phyloP scores from a whole-genome alignment of 1,140 invertebrate species.

The Temnothorax nylanderi region DNA sequence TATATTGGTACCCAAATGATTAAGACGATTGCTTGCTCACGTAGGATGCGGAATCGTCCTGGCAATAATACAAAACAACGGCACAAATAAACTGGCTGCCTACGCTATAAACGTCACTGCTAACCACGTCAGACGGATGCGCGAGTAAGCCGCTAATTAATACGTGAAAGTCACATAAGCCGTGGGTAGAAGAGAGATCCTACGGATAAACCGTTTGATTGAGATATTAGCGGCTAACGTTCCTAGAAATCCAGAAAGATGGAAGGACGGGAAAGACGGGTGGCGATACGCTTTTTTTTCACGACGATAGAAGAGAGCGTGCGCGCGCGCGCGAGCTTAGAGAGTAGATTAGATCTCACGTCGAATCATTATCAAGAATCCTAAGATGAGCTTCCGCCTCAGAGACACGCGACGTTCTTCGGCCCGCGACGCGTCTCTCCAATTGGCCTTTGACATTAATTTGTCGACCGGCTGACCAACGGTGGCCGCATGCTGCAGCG shows the following conservation, averaged over 20 bases:
- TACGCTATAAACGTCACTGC: slow-evolving; percentile 59
- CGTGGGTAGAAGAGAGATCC: slow-evolving; percentile 66
- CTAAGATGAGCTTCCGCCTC: slow-evolving; percentile 55
- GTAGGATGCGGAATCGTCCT: background rate
- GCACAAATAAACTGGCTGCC: slow-evolving; percentile 46
- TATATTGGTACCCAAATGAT: background rate
- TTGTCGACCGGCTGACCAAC: slow-evolving; percentile 70
- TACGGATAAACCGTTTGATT: slow-evolving; percentile 70
- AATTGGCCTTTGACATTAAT: slow-evolving; percentile 76
- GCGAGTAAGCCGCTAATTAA: slow-evolving; percentile 75
- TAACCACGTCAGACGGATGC: slow-evolving; percentile 16
- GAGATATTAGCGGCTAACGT: slow-evolving; percentile 61
- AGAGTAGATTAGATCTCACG: slow-evolving; percentile 63
- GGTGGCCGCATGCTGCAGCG: slow-evolving; percentile 55
- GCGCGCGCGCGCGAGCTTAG: slow-evolving; percentile 9
- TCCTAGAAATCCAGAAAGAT: slow-evolving; percentile 24
- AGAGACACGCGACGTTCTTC: slow-evolving; percentile 41
- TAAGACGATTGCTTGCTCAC: background rate
- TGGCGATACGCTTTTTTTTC: slow-evolving; percentile 6
- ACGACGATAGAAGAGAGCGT: background rate
- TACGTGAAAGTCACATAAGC: slow-evolving; percentile 77
- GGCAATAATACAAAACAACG: slow-evolving; percentile 24
- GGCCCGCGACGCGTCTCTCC: slow-evolving; percentile 43
- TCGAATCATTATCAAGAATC: slow-evolving; percentile 62
- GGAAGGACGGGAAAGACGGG: slow-evolving; percentile 24